phyloP scores from a whole-genome alignment of 2,113 vertebrate genomes.

The Tricholaema leucomelas region DNA sequence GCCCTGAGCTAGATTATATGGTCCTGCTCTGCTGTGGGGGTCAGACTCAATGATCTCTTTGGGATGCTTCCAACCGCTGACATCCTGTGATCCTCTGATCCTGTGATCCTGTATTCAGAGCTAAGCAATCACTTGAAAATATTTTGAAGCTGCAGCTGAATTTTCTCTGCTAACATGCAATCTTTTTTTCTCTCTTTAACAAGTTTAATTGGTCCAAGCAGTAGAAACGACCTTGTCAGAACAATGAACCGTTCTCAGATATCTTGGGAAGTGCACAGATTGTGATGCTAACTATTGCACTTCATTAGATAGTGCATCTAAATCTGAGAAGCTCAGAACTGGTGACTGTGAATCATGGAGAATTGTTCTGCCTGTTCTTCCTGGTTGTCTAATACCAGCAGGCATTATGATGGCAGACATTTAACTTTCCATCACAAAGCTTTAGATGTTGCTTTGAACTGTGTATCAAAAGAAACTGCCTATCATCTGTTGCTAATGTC shows the following conservation, averaged over 20 bases:
- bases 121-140: background rate
- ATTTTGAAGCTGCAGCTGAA: background rate
- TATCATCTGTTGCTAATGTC: background rate
- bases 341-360: background rate
- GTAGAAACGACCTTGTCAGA: conserved; percentile 8
- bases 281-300: background rate
- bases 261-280: background rate
- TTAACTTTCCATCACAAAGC: background rate
- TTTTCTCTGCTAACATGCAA: background rate
- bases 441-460: background rate
- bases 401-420: background rate
- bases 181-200: background rate
- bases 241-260: background rate
- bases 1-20: no score
- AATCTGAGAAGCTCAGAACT: background rate
- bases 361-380: background rate
- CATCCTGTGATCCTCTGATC: no score
- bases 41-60: no score
- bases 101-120: background rate
- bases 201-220: background rate
- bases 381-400: background rate
- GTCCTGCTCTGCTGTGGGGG: no score
- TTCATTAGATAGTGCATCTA: background rate
- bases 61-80: no score
- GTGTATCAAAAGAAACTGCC: background rate